Percentiles rank a stretch among this genome's conserved stretches.
phyloP scores from a whole-genome alignment of 2,797 vertebrate species.

The Oryzias dopingdopingensis region DNA sequence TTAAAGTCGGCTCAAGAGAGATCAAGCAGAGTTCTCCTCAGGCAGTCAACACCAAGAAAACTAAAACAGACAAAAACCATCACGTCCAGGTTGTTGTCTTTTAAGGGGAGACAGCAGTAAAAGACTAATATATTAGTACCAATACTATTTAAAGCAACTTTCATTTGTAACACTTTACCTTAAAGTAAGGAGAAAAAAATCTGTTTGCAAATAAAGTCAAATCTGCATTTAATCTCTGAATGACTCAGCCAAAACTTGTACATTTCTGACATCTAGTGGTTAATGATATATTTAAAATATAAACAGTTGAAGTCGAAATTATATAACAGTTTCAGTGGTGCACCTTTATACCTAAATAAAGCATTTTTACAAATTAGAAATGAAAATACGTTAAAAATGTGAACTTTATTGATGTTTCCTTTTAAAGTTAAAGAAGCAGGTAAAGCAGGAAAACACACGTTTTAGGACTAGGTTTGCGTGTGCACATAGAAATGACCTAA shows the following conservation, averaged over 20 bases:
- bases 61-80: background rate
- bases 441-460: too few species aligned
- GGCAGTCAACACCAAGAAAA: background rate
- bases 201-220: background rate
- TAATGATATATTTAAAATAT: background rate
- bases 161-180: background rate
- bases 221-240: background rate
- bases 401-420: too few species aligned
- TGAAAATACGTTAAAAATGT: too few species aligned
- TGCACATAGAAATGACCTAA: background rate
- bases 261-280: background rate
- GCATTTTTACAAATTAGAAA: background rate
- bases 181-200: background rate
- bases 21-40: background rate
- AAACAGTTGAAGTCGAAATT: too few species aligned
- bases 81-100: background rate
- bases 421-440: too few species aligned
- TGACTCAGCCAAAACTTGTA: conserved; percentile 11
- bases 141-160: background rate
- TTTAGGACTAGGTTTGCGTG: too few species aligned
- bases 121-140: background rate
- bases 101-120: background rate
- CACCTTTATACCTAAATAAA: background rate
- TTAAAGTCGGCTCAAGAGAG: background rate
- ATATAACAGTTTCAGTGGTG: background rate